Base-by-base conservation (phyloP, 1,140 invertebrate species). In the Camponotus pennsylvanicus region DNA sequence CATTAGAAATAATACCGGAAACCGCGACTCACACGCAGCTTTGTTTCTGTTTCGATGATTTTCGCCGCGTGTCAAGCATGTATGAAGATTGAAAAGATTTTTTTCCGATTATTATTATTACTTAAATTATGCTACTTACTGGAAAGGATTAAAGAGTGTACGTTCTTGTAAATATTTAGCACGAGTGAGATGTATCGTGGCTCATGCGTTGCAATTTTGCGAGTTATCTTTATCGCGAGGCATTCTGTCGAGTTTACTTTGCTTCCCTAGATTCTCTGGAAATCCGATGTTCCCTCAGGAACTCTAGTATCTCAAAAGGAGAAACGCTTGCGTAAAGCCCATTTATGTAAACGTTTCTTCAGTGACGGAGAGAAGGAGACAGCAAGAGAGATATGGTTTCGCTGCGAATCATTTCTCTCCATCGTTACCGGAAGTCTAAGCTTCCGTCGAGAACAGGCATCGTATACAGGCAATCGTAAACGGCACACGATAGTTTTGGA, bases 341-440 rank as follows among this genome's bases (percentile, higher is more conserved):
- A 61, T 61, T 82, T 59, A 57, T n/a, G 45, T 67, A 64, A 79
- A 42, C 37, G 18, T 82, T 82, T 45, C 40, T 34, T 27, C 49
- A 8, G 37, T 1, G 63, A 64, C 5, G 6, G 40, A 42, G 18
- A 40, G 37, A n/a, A 21, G 42, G 64, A 67, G 34, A 67, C 18
- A 67, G 64, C 42, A 37, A 67, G 64, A 69, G 32, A 57, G 8
- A 82, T 59, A 73, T 59, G 27, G 27, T 21, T 40, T n/a, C 67
- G 40, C 32, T 27, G 73, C 61, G 75, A 73, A 83, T 83, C 79
- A 83, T 57, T 75, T 57, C 67, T 69, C 77, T 83, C 73, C 79
- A 73, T 83, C 79, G 69, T 55, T 61, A 73, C 7, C 79, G 69
- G 79, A 83, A 83, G 42, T 73, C 69, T 83, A 18, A 83, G 69